Evolutionary conservation across 2,113 vertebrate genomes (phyloP).

Genomic region (Nesogale talazaci): DNA sequence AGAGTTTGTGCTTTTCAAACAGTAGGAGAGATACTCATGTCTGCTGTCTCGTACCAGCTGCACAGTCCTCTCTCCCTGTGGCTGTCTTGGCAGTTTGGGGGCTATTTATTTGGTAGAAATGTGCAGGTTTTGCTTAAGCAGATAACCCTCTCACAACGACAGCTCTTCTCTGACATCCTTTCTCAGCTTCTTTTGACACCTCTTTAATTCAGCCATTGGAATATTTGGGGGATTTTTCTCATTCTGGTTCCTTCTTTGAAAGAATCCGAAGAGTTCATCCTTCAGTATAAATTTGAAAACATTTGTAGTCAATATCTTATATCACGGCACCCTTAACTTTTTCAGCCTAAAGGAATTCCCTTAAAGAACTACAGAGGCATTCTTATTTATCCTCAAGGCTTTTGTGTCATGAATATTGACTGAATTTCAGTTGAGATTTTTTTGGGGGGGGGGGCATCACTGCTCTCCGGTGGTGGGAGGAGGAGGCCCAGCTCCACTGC

Average conservation of each 20-base stretch:
- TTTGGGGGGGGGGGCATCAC: too few relatives aligned
- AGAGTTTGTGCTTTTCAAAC: slow-evolving; percentile 9
- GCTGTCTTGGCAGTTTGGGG: neutral
- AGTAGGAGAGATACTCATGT: neutral
- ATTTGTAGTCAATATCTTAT: slow-evolving; percentile 12
- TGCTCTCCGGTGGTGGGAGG: too few relatives aligned
- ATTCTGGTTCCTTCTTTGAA: slow-evolving; percentile 17
- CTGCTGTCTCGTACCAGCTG: neutral
- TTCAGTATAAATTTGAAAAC: neutral
- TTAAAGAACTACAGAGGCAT: neutral
- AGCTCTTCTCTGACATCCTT: neutral
- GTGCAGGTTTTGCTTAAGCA: neutral
- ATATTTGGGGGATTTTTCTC: neutral
- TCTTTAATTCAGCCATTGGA: neutral
- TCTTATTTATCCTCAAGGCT: neutral
- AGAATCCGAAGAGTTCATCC: neutral
- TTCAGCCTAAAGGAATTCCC: neutral
- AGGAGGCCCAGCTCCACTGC: too few relatives aligned
- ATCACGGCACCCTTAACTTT: neutral
- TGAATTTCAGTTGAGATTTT: slow-evolving; percentile 35
- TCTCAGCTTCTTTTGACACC: neutral
- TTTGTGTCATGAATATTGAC: neutral
- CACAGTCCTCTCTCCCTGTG: neutral
- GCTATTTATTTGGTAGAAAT: neutral
- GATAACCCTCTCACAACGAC: neutral